Base-by-base conservation (phyloP, 2,888 invertebrate species). In the Amphipyra tragopoginis region DNA sequence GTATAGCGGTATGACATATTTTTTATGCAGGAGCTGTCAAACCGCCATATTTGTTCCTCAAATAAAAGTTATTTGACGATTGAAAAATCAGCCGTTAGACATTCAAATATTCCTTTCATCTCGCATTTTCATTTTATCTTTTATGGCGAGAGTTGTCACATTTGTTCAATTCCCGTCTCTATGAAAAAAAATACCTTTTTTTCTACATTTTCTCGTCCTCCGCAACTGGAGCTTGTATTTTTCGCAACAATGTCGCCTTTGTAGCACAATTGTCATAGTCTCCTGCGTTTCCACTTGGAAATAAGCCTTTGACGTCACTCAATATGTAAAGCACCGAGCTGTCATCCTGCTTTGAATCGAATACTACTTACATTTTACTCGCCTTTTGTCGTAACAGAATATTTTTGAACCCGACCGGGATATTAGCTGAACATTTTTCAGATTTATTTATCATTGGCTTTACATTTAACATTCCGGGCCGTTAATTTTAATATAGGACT, bases 271-370 rank as follows among this genome's bases (percentile, higher is more conserved):
- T 73, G 45, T 68, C 55, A 52, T 43, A 53, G 54, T 57, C 44
- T 52, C 57, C 13, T 15, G 44, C 45, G 38, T 56, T 75, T 53
- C 53, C 61, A 65, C 65, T 71, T 66, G 29, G 50, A 63, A 61
- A 65, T 59, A 71, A 55, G 63, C 65, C 77, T 80, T 76, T 77
- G 79, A 77, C 77, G 75, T 80, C 76, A 79, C 78, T 81, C 73
- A 67, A 81, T 82, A 84, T 83, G 80, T 72, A 83, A 83, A 86
- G 64, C 72, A 68, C 52, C 51, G 47, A 59, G 51, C 77, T 78
- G 68, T 79, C 77, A 79, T 65, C 72, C 80, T 65, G 82, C 77
- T 82, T 79, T 77, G 69, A 70, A 69, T 63, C 62, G 65, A 64
- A 64, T 75, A 60, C 57, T 64, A 68, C 68, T 66, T 67, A 71